Base-by-base conservation (phyloP, 2,888 invertebrate species). In the Ischnus inquisitorius region DNA sequence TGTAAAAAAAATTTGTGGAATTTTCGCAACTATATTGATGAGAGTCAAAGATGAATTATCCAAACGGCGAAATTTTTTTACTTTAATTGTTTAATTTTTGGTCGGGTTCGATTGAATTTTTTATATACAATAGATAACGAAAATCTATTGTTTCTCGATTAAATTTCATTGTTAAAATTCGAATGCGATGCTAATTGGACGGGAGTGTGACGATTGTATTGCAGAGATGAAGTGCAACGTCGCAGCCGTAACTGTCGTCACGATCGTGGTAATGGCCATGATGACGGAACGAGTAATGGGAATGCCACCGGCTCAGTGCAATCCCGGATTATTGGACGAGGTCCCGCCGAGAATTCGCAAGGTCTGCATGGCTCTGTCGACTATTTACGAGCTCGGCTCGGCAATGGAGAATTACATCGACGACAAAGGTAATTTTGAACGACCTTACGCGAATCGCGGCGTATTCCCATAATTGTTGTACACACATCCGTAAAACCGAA, bases 321-420 rank as follows among this genome's bases (percentile, higher is more conserved):
- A 94, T 90, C 95, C 95, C 8, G 95, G 95, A 0, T 94, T 94
- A 69, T 88, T 95, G 1, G 95, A 96, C 82, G 95, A 96, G 88
- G 95, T 96, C 88, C 95, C 96, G 1, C 95, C 95, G 34, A 95
- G 95, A 88, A 95, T 96, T 65, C 94, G 96, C 87, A 94, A 94
- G 88, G 95, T 96, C 92, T 96, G 96, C 90, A 95, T 95, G 87
- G 95, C 96, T 5, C 94, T 96, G n/a, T 95, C 95, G 89, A 96
- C 95, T 87, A 95, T 96, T 94, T 94, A 95, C 65, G 95, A 96
- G 88, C 94, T 96, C 69, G 93, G 94, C 34, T 95, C 95, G 75
- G 96, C 95, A 5, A 95, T 96, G 93, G 96, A 96, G 85, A 93
- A 93, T 82, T 94, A 86, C 93, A 94, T 89, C 93, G 95, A 88